Conservation (phyloP, 2,797 vertebrate species). For the Atherinosoma microstoma region DNA sequence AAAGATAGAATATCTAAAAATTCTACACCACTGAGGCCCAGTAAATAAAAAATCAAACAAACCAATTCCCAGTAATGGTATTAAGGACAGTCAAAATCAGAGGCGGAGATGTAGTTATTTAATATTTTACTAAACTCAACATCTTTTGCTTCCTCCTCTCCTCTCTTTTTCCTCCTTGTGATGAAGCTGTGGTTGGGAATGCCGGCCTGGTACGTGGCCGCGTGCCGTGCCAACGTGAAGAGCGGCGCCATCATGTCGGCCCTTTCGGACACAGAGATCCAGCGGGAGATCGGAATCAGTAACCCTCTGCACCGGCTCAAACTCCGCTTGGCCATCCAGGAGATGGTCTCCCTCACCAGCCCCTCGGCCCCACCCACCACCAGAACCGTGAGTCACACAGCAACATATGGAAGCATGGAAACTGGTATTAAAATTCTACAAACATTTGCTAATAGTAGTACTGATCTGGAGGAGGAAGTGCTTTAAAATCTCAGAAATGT, state of each 20-base stretch:
- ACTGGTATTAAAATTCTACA: background rate
- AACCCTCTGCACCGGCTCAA: constrained; percentile 97
- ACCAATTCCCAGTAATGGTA: background rate
- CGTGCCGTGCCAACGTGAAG: constrained; percentile 97
- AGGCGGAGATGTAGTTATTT: background rate
- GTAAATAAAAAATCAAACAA: background rate
- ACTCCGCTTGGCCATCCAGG: constrained; percentile 96
- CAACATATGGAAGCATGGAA: background rate
- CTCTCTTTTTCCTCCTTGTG: background rate
- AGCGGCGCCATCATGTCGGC: constrained; percentile 99
- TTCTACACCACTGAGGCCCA: too few relatives aligned
- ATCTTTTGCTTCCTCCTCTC: background rate
- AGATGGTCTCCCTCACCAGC: constrained; percentile 98
- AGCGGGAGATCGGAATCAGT: constrained; percentile 97
- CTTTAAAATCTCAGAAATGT: background rate
- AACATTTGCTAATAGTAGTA: constrained; percentile 2
- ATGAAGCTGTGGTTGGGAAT: constrained; percentile 95
- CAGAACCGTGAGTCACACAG: constrained; percentile 91
- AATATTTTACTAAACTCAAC: background rate
- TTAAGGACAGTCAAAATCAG: background rate
- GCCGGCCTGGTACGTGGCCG: constrained; percentile 98
- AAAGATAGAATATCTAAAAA: background rate
- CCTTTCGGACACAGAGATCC: constrained; percentile 96
- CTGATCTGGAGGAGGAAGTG: background rate
- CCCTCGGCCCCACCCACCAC: constrained; percentile 97